phyloP scores from a whole-genome alignment of 2,113 vertebrate genomes.

The Eolophus roseicapilla region DNA sequence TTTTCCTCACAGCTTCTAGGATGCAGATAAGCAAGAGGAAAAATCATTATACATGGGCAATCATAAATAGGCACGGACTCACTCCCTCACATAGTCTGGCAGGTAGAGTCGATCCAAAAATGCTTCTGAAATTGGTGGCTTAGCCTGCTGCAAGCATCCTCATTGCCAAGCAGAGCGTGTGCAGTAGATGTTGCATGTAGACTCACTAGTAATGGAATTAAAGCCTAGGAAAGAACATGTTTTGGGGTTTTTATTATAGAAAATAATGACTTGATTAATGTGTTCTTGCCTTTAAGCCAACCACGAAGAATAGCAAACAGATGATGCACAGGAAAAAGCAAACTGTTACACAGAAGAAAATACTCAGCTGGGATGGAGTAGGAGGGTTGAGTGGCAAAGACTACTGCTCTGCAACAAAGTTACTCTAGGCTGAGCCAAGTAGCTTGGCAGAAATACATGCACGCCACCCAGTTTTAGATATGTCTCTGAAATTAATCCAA shows the following conservation, averaged over 20 bases:
- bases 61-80: not conserved
- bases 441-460: not conserved
- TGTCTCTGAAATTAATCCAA: not conserved
- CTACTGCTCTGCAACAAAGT: conserved; percentile 4
- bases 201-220: not conserved
- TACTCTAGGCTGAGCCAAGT: not conserved
- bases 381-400: not conserved
- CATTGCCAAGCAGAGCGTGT: not conserved
- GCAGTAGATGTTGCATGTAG: not conserved
- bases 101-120: not conserved
- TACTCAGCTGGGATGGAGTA: not conserved
- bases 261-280: conserved; percentile 47
- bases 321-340: conserved; percentile 21
- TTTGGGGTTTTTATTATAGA: not conserved
- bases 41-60: not conserved
- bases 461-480: not conserved
- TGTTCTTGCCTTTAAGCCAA: conserved; percentile 32
- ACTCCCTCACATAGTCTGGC: not conserved
- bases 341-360: not conserved
- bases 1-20: not conserved
- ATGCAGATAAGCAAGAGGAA: not conserved
- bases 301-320: not conserved
- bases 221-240: not conserved
- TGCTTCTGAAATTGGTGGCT: not conserved
- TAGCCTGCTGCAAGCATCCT: not conserved